Conservation (phyloP, 2,113 vertebrate genomes). For the Trochalopteron elliotii region DNA sequence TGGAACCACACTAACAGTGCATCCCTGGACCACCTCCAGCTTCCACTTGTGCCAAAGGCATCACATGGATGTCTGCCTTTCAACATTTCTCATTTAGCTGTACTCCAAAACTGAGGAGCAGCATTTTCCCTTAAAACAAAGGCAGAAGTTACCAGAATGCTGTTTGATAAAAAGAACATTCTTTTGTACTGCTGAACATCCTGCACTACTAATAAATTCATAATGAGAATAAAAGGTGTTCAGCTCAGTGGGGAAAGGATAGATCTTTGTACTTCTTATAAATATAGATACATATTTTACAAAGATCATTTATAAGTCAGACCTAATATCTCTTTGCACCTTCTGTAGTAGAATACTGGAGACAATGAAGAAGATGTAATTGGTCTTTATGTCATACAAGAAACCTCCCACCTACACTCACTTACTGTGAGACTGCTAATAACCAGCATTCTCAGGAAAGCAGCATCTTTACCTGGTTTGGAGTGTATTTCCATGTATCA, state of each 20-base stretch:
- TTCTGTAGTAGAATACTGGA: not conserved
- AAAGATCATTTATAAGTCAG: not conserved
- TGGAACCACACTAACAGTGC: not conserved
- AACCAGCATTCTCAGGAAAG: not conserved
- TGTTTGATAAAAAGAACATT: not conserved
- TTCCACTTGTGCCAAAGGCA: not conserved
- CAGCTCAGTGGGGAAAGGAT: not conserved
- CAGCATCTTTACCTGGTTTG: not conserved
- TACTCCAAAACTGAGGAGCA: not conserved
- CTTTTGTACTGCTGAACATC: not conserved
- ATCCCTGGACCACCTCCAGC: not conserved
- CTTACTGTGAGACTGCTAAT: not conserved
- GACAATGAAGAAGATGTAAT: not conserved
- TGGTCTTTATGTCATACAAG: not conserved
- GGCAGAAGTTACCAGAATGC: not conserved
- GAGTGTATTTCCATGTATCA: not conserved
- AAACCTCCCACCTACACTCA: not conserved
- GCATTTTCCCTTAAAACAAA: not conserved
- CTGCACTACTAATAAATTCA: not conserved
- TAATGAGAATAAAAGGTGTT: conserved; percentile 3
- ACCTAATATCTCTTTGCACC: not conserved
- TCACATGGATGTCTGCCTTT: not conserved
- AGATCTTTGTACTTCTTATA: not conserved
- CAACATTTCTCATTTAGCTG: not conserved
- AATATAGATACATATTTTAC: not conserved